Base-by-base conservation (phyloP, 2,888 invertebrate genomes). In the Cremastinae sp. region DNA sequence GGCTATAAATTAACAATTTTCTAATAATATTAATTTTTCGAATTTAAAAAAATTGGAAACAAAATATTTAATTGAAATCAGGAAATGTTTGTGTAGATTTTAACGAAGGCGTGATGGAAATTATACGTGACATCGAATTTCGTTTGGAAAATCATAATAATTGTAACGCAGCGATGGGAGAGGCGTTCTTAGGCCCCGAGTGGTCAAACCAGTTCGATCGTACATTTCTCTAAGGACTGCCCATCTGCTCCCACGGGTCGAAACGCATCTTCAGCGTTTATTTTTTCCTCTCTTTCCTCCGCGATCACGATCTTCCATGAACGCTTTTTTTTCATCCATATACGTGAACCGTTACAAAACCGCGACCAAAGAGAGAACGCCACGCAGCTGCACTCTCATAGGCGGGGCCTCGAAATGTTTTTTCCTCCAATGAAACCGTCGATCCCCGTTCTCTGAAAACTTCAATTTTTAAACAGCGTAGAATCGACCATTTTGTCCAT, bases 161-260 rank as follows among this genome's bases (percentile, higher is more conserved):
- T 35, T 61, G 61, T 68, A 74, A 55, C 53, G 61, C 35, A 55
- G 45, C 61, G 35, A 53, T 53, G 37, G 53, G 47, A 74, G 28
- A 61, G 51, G 58, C 49, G 73, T 68, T 51, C 39, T 49, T 12
- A 20, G 61, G 37, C 74, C 18, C n/a, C 56, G 69, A 74, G 62
- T 69, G 69, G 74, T 68, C 69, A 69, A 69, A 74, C 74, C 74
- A 62, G 74, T 74, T 69, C 18, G 47, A 68, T 69, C 56, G 35
- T 49, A 49, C 64, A 62, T 74, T n/a, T n/a, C 49, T 69, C 53
- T 56, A 39, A 16, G 37, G 62, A 47, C 62, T 35, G 49, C 74
- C 69, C 49, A 74, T 74, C 55, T 53, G 62, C 68, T 69, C 69
- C 69, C 69, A 74, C 62, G 69, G 69, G 53, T 69, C 18, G 9